A percentile compares a stretch with the other conserved stretches of the same genome.
Conservation (phyloP, 2,113 vertebrate species). For the Dicrurus megarhynchus region DNA sequence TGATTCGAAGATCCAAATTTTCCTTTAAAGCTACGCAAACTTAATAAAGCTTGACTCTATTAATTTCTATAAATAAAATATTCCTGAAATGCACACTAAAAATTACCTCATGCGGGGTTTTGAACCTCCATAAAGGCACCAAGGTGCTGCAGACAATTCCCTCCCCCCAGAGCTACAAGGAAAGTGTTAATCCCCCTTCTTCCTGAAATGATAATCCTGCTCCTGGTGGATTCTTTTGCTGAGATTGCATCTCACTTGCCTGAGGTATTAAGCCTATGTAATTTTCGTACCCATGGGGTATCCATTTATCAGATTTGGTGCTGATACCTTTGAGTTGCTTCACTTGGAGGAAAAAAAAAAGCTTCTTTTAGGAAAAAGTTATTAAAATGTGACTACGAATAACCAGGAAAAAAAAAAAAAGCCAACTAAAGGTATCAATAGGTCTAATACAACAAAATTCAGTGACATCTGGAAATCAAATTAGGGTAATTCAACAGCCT, state of each 20-base stretch:
- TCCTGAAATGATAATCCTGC: not conserved
- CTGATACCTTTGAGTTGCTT: conserved; percentile 3
- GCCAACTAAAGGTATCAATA: not conserved
- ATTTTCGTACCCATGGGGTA: conserved; percentile 57
- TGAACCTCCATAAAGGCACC: not conserved
- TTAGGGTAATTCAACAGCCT: not conserved
- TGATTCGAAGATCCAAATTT: not conserved
- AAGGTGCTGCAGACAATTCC: not conserved
- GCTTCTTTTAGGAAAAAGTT: not conserved
- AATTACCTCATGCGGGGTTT: not conserved
- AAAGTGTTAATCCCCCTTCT: not conserved
- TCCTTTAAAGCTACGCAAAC: not conserved
- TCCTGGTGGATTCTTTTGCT: conserved; percentile 13
- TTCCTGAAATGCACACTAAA: not conserved
- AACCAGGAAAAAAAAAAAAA: not conserved
- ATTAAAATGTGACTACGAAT: conserved; percentile 23
- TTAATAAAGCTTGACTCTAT: not conserved
- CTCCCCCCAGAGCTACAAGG: not conserved
- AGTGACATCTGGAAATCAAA: not conserved
- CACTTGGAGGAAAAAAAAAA: not conserved
- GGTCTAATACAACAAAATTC: not conserved
- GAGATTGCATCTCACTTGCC: conserved; percentile 31
- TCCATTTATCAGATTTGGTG: conserved; percentile 46
- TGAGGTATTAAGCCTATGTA: conserved; percentile 17
- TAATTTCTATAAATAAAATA: not conserved